Evolutionary conservation across 2,888 invertebrate species (phyloP), one percentile per base, ranked within the genome.

Genomic region (Latheticus oryzae): DNA sequence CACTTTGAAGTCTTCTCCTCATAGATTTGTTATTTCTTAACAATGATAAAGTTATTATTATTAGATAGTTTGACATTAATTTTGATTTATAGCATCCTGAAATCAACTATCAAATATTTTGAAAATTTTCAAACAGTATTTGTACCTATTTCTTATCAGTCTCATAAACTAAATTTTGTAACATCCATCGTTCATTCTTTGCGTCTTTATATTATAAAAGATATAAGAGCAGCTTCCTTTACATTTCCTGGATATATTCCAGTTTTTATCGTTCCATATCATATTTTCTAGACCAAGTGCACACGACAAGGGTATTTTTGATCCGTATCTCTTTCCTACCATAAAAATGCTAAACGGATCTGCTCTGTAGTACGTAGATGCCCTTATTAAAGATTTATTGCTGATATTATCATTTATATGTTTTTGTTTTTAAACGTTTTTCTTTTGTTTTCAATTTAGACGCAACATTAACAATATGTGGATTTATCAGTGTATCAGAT

Each of bases 261-360:
- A 47, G 33, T 63, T 67, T 68, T 68, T 68, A 68, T 68, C 66
- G 67, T 62, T 58, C 58, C 61, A 60, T 63, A 63, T 65, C 64
- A 62, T 64, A 64, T 69, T 66, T 65, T 62, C 61, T 60, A 62
- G 64, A 60, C 63, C 62, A 64, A 67, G 66, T 66, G 66, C 64
- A 57, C 59, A 61, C 66, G 65, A 69, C 68, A 66, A 65, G 65
- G 60, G 63, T 63, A 68, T 67, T 68, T 62, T 66, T 65, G 69
- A 69, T 69, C 63, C 67, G 51, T 67, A 67, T 68, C 70, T 64
- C 59, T 58, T 54, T 55, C 54, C 58, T 62, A 53, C 60, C 63
- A 69, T 70, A 70, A 69, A 70, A 69, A 68, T 70, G 68, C 66
- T 68, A 68, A 69, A 66, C 69, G 69, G 42, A 40, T 47, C 48